phyloP scores from a whole-genome alignment of 2,113 vertebrate species.

The Aptenodytes patagonicus region DNA sequence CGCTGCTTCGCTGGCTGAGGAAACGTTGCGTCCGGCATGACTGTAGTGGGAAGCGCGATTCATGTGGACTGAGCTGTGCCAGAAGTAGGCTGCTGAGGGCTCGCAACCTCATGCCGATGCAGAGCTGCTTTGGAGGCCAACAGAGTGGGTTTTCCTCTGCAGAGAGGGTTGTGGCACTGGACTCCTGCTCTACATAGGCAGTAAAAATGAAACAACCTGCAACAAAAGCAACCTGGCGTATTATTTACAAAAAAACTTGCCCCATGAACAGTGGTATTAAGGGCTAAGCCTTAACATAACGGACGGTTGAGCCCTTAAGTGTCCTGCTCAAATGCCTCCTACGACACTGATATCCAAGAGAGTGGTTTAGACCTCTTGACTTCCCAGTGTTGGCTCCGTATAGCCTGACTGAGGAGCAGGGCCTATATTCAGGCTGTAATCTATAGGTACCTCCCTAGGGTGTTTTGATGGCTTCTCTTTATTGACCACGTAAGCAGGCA shows the following conservation, averaged over 20 bases:
- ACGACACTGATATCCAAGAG: background rate
- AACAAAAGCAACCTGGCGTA: background rate
- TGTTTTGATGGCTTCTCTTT: background rate
- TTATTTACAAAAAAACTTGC: background rate
- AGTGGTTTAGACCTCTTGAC: background rate
- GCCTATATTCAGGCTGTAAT: background rate
- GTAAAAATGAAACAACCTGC: background rate
- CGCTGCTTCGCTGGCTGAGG: background rate
- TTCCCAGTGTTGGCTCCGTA: background rate
- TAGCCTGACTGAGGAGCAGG: background rate
- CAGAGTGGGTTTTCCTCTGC: background rate
- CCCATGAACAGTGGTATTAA: fast-evolving
- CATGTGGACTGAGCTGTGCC: background rate
- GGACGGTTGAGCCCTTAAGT: background rate
- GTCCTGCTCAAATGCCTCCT: background rate
- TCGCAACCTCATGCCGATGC: background rate
- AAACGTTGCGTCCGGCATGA: background rate
- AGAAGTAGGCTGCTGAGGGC: background rate
- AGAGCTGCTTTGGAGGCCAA: background rate
- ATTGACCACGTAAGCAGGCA: background rate
- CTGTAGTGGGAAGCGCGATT: fast-evolving
- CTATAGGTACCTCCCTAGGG: background rate
- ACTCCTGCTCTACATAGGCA: background rate
- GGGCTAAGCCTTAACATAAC: background rate
- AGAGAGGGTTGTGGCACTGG: background rate